Evolutionary conservation across 1,140 invertebrate genomes (phyloP).

Genomic region (Drosophila orena): DNA sequence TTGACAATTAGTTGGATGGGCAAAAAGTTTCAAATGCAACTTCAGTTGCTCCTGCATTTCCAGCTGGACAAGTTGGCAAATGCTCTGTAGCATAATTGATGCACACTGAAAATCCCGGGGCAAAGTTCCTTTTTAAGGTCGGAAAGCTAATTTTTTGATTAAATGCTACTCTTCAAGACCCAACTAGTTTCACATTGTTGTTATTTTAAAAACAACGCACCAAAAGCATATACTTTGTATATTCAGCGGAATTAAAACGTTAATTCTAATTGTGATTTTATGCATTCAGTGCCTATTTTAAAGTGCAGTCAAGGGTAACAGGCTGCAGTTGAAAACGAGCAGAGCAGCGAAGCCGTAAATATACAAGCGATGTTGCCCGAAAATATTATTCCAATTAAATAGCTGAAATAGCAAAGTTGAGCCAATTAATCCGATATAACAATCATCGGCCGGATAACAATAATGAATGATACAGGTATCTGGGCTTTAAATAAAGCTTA

Average conservation of each 20-base stretch:
- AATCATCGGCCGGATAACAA: slow-evolving; percentile 4
- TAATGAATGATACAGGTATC: slow-evolving; percentile 7
- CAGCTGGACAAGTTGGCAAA: slow-evolving; percentile 31
- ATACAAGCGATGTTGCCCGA: background rate
- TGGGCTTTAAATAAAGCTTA: slow-evolving; percentile 27
- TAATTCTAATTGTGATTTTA: too few relatives aligned
- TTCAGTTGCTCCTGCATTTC: slow-evolving; percentile 26
- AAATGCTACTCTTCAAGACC: background rate
- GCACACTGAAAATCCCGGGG: slow-evolving; percentile 2
- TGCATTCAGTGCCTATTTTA: too few relatives aligned
- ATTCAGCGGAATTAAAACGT: too few relatives aligned
- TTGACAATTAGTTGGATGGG: slow-evolving; percentile 60
- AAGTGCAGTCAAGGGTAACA: background rate
- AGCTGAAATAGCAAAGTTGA: slow-evolving; percentile 8
- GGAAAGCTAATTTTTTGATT: background rate
- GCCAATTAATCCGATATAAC: slow-evolving; percentile 33
- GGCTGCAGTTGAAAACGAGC: background rate
- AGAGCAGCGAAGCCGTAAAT: too few relatives aligned
- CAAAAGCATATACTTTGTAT: too few relatives aligned
- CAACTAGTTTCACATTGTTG: too few relatives aligned
- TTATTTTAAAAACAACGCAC: too few relatives aligned
- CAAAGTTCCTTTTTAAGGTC: too few relatives aligned
- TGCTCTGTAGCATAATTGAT: slow-evolving; percentile 11
- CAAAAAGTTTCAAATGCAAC: slow-evolving; percentile 57
- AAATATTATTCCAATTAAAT: slow-evolving; percentile 18